phyloP scores from a whole-genome alignment of 2,888 invertebrate genomes.

The Resseliella maxima region DNA sequence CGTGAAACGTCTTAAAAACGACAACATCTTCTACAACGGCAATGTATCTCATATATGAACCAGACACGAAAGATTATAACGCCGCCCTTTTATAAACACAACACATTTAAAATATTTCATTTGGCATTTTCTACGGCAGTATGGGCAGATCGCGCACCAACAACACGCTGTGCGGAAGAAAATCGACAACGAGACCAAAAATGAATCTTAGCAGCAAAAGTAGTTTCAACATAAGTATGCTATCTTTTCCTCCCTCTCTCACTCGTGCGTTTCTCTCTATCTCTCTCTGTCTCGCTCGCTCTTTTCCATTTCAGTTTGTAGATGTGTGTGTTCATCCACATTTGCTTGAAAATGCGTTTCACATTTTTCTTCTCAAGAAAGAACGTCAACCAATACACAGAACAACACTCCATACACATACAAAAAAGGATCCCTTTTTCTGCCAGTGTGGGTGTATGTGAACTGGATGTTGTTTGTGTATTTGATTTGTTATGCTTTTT shows the following conservation, averaged over 20 bases:
- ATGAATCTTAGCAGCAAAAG: too few relatives aligned
- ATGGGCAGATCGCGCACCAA: background rate
- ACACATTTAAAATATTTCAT: conserved; percentile 44
- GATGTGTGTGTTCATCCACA: conserved; percentile 5
- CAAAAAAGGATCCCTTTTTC: background rate
- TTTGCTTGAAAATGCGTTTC: background rate
- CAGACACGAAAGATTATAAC: conserved; percentile 53
- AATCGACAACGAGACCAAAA: background rate
- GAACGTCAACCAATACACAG: conserved; percentile 9
- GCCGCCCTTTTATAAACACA: conserved; percentile 55
- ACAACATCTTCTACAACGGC: conserved; percentile 8
- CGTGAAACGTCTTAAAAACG: background rate
- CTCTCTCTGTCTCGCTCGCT: too few relatives aligned
- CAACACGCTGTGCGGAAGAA: background rate
- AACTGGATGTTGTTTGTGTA: background rate
- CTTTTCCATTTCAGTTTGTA: too few relatives aligned
- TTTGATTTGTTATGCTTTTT: conserved; percentile 21
- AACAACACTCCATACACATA: background rate
- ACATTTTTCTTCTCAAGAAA: background rate
- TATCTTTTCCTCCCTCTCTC: too few relatives aligned
- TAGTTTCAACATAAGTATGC: too few relatives aligned
- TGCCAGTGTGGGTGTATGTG: background rate
- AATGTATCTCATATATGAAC: conserved; percentile 39
- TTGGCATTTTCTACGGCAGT: conserved; percentile 17
- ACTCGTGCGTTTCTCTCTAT: too few relatives aligned